Percentiles rank a stretch among this genome's conserved stretches.
Conservation (phyloP, 1,140 invertebrate species). For the Myzus persicae region DNA sequence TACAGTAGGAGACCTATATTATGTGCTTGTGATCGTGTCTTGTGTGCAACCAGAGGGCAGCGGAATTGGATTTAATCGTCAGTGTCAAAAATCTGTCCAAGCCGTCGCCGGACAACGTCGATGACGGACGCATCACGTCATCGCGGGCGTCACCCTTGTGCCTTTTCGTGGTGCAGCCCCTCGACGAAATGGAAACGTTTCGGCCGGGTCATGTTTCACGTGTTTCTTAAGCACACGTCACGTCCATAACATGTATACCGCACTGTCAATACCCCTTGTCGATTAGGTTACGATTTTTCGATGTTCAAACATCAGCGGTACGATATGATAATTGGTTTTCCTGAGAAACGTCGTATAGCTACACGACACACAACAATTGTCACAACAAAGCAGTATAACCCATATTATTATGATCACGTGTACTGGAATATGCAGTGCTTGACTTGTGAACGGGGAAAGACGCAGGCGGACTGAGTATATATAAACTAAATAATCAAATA, state of each 20-base stretch:
- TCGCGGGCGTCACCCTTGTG: neutral
- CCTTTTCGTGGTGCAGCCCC: neutral
- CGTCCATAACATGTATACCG: neutral
- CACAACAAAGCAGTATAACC: neutral
- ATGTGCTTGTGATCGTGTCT: neutral
- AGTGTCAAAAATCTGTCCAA: neutral
- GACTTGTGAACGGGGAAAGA: neutral
- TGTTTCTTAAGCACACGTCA: conserved; percentile 23
- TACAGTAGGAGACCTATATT: neutral
- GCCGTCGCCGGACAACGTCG: neutral
- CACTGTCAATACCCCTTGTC: conserved; percentile 9
- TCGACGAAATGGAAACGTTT: neutral
- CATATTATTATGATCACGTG: neutral
- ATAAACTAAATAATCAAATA: too few relatives aligned
- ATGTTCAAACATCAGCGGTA: neutral
- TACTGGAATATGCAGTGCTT: neutral
- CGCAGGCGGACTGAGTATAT: too few relatives aligned
- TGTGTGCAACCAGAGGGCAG: neutral
- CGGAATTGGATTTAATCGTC: conserved; percentile 12
- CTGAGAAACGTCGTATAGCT: neutral
- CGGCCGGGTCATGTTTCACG: neutral
- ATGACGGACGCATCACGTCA: neutral
- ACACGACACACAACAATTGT: neutral
- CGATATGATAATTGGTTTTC: conserved; percentile 22
- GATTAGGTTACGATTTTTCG: neutral